These are phyloP conservation scores for Solenopsis fugax DNA, from an alignment of 1,140 invertebrate genomes.

Conservation along the genomic window DNA sequence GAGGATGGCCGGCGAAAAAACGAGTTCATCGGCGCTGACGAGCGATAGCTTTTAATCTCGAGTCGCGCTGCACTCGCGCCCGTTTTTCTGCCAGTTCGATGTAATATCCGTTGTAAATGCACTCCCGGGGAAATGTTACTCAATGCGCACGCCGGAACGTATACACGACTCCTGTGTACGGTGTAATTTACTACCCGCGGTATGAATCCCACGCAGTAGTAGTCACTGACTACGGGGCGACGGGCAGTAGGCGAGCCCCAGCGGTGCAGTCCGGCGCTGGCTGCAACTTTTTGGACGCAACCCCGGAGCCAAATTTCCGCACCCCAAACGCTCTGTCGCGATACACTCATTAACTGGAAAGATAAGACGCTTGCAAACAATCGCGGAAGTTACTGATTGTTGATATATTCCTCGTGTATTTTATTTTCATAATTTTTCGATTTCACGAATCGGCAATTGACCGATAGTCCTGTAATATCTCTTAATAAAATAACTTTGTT, in stretches of 20 bases:
- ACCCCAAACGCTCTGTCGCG: slow-evolving; percentile 22
- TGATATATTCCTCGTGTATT: neutral
- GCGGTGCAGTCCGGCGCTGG: slow-evolving; percentile 48
- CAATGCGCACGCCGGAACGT: slow-evolving; percentile 60
- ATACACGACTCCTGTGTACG: slow-evolving; percentile 61
- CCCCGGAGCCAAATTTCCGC: slow-evolving; percentile 49
- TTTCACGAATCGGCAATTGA: neutral
- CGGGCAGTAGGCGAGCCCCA: slow-evolving; percentile 42
- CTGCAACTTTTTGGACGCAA: slow-evolving; percentile 66
- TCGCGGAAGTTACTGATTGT: neutral
- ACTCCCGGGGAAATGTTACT: slow-evolving; percentile 75
- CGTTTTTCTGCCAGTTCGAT: slow-evolving; percentile 74
- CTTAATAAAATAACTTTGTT: neutral
- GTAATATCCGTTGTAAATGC: slow-evolving; percentile 78
- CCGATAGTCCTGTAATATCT: neutral
- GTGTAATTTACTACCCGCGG: slow-evolving; percentile 72
- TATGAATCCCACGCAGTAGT: slow-evolving; percentile 61
- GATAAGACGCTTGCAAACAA: neutral
- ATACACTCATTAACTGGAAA: slow-evolving; percentile 30
- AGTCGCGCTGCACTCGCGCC: slow-evolving; percentile 65
- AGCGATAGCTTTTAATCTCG: slow-evolving; percentile 77
- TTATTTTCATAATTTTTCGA: neutral
- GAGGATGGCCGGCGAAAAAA: slow-evolving; percentile 53
- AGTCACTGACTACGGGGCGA: slow-evolving; percentile 46
- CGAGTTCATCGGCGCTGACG: slow-evolving; percentile 76